phyloP scores from a whole-genome alignment of 2,113 vertebrate species.

The Scolopax mira region DNA sequence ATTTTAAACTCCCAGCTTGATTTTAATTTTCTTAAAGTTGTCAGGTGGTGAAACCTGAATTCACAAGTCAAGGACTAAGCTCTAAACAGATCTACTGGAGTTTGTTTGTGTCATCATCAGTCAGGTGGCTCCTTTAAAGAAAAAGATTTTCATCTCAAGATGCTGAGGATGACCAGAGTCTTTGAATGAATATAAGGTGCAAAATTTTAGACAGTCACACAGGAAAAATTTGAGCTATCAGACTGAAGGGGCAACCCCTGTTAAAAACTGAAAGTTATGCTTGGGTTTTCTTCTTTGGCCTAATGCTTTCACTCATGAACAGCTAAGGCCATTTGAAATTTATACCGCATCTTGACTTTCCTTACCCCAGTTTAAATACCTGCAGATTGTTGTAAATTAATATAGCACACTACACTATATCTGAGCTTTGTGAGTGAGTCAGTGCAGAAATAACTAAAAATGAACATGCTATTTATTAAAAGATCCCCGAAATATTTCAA shows the following conservation, averaged over 20 bases:
- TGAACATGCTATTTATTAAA: neutral
- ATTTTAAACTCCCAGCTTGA: neutral
- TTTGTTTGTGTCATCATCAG: rapidly evolving
- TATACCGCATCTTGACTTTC: neutral
- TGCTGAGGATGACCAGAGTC: neutral
- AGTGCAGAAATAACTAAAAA: neutral
- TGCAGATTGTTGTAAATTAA: neutral
- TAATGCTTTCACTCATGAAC: neutral
- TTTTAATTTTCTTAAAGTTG: neutral
- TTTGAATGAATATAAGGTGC: neutral
- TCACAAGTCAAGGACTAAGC: neutral
- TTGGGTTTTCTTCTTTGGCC: neutral
- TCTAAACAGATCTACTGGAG: neutral
- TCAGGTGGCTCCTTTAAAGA: neutral
- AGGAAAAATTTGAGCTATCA: neutral
- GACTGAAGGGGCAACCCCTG: neutral
- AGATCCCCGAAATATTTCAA: neutral
- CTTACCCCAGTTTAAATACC: neutral
- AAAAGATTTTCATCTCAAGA: neutral
- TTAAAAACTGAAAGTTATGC: neutral
- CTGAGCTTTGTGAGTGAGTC: neutral
- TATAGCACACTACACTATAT: neutral
- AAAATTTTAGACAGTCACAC: neutral
- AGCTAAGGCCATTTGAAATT: neutral
- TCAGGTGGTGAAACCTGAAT: neutral